Conservation (phyloP, 2,113 vertebrate genomes). For the Pterophyllum scalare region DNA sequence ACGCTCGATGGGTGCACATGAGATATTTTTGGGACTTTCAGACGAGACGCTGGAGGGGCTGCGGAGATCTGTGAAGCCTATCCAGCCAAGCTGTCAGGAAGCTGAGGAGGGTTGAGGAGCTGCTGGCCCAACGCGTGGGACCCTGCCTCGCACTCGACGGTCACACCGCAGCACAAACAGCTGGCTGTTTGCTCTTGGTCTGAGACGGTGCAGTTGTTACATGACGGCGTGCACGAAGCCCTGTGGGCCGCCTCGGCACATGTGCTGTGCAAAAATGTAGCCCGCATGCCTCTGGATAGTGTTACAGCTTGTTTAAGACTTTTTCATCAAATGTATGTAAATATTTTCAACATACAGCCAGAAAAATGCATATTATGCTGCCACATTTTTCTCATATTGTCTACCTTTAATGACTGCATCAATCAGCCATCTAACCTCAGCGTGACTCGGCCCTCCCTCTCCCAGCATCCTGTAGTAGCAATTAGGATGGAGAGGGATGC, state of each 20-base stretch:
- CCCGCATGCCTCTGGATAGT: neutral
- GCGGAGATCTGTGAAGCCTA: constrained; percentile 65
- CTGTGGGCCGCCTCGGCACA: constrained; percentile 28
- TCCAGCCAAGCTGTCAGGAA: constrained; percentile 70
- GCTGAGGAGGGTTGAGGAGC: constrained; percentile 45
- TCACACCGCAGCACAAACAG: constrained; percentile 78
- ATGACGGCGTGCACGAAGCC: constrained; percentile 66
- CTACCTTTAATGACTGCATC: constrained; percentile 7
- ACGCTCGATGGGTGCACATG: constrained; percentile 63
- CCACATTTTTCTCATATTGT: neutral
- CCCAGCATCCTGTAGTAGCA: constrained; percentile 54
- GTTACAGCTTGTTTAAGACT: neutral
- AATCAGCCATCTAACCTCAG: constrained; percentile 23
- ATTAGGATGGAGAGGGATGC: constrained; percentile 49
- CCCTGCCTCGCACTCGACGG: constrained; percentile 75
- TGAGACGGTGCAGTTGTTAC: constrained; percentile 74
- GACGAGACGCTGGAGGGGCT: constrained; percentile 59
- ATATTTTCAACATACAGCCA: constrained; percentile 27
- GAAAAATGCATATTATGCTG: neutral
- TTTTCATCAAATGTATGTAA: neutral
- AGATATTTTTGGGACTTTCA: constrained; percentile 77
- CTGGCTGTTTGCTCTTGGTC: constrained; percentile 77
- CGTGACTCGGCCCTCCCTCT: constrained; percentile 14
- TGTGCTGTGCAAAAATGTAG: neutral
- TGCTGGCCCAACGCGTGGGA: constrained; percentile 78